These are phyloP conservation scores for Caenorhabditis sp. DNA, from an alignment of 2,888 invertebrate genomes.

Conservation along the genomic window DNA sequence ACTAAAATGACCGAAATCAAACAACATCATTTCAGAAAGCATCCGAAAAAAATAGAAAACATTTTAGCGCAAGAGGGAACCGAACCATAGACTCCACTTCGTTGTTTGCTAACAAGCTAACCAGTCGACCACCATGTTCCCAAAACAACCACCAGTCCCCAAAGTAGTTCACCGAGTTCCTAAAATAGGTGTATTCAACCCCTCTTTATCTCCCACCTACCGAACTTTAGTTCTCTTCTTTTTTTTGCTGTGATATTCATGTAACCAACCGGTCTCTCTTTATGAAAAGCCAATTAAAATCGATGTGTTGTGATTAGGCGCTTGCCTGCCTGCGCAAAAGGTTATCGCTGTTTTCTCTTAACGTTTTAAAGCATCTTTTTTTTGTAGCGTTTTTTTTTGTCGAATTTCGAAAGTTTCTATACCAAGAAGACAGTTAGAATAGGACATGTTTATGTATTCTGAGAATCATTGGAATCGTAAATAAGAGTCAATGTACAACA, in stretches of 20 bases:
- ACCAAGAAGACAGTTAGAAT: background rate
- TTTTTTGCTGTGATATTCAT: background rate
- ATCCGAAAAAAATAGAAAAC: too few relatives aligned
- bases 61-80: too few relatives aligned
- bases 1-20: too few relatives aligned
- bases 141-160: too few relatives aligned
- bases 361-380: too few relatives aligned
- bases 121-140: too few relatives aligned
- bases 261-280: background rate
- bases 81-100: too few relatives aligned
- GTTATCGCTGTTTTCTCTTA: background rate
- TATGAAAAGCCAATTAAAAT: background rate
- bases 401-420: background rate
- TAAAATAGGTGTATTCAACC: too few relatives aligned
- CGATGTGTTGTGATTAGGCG: background rate
- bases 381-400: background rate
- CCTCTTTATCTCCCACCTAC: too few relatives aligned
- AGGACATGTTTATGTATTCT: constrained; percentile 4
- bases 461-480: constrained; percentile 2
- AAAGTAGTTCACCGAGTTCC: background rate
- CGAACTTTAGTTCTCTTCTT: background rate
- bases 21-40: too few relatives aligned
- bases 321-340: background rate
- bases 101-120: too few relatives aligned
- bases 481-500: constrained; percentile 12